These are phyloP conservation scores for Melopsittacus undulatus DNA, from an alignment of 2,797 vertebrate species.

Conservation along the genomic window DNA sequence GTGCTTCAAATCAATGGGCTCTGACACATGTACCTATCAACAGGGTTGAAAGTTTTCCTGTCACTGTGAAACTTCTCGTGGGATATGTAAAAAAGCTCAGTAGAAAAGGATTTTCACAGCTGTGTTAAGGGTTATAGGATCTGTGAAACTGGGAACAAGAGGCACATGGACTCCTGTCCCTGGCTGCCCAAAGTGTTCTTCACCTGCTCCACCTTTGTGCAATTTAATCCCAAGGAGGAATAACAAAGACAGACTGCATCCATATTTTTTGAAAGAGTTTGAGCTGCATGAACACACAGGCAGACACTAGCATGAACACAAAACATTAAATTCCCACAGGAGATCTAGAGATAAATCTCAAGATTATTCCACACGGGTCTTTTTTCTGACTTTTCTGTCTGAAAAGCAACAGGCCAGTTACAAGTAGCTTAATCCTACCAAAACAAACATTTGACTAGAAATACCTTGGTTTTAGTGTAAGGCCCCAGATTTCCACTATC, in stretches of 20 bases:
- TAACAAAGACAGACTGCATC: not conserved
- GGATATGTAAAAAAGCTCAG: not conserved
- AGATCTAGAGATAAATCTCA: not conserved
- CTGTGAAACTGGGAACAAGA: not conserved
- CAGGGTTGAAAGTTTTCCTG: not conserved
- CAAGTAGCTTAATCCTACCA: not conserved
- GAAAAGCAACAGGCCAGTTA: not conserved
- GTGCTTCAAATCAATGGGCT: not conserved
- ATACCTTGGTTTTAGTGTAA: not conserved
- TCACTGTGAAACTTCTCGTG: not conserved
- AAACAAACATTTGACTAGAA: not conserved
- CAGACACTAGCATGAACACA: not conserved
- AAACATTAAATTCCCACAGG: not conserved
- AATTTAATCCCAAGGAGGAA: not conserved
- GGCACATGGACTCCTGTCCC: not conserved
- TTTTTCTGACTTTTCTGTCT: not conserved
- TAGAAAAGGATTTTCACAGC: not conserved
- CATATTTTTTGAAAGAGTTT: not conserved
- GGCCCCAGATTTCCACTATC: not conserved
- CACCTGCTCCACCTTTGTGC: not conserved
- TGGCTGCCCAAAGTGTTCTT: not conserved
- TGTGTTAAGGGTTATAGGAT: not conserved
- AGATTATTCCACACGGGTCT: not conserved
- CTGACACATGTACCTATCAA: not conserved
- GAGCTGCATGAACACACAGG: not conserved